These are phyloP conservation scores for Urechis unicinctus DNA, from an alignment of 2,888 invertebrate species.

Conservation along the genomic window DNA sequence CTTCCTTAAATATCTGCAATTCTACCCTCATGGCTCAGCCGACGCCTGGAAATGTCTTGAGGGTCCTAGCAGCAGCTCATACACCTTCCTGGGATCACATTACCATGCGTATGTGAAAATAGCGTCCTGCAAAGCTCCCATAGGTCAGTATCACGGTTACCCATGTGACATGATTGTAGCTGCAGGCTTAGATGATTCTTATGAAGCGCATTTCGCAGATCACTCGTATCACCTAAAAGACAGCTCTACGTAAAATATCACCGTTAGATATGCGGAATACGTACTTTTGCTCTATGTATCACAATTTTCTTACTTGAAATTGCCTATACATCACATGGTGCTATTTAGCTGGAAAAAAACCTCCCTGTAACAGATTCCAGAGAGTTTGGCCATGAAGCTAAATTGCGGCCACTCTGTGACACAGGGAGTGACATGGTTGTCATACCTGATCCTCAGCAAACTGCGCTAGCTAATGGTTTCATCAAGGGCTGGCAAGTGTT, in stretches of 20 bases:
- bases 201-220: too few species aligned
- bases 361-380: slow-evolving; percentile 16
- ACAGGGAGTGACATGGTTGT: slow-evolving; percentile 12
- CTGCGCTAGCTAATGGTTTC: slow-evolving; percentile 10
- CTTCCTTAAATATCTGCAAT: slow-evolving; percentile 15
- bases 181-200: too few species aligned
- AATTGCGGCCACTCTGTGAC: slow-evolving; percentile 15
- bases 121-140: slow-evolving; percentile 11
- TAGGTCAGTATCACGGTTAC: too few species aligned
- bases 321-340: neutral
- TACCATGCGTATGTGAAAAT: slow-evolving; percentile 18
- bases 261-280: too few species aligned
- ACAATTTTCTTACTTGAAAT: too few species aligned
- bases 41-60: too few species aligned
- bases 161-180: too few species aligned
- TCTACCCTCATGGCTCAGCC: slow-evolving; percentile 16
- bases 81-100: slow-evolving; percentile 17
- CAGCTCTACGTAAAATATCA: too few species aligned
- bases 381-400: slow-evolving; percentile 20
- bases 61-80: slow-evolving; percentile 8
- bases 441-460: slow-evolving; percentile 20
- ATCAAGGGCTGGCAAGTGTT: slow-evolving; percentile 19
- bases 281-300: too few species aligned
- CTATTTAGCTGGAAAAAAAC: too few species aligned
- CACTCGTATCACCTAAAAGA: too few species aligned